These are phyloP conservation scores for Delichon dasypus DNA, from an alignment of 2,797 vertebrate genomes.

Conservation along the genomic window DNA sequence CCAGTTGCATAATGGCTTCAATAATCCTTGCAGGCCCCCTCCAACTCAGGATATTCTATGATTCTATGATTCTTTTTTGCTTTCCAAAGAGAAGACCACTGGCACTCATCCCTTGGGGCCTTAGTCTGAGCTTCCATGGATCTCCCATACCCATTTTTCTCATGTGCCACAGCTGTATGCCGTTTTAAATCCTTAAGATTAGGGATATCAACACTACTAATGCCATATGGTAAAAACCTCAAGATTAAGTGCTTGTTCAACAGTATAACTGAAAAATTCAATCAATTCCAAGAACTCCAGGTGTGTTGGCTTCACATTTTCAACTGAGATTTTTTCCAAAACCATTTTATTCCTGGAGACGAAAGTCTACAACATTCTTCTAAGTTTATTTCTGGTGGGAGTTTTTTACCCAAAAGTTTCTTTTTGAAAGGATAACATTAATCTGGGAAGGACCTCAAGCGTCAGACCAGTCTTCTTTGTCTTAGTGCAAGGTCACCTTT, in stretches of 20 bases:
- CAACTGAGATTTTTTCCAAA: neutral
- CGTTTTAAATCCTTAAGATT: constrained; percentile 7
- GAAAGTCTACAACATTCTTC: neutral
- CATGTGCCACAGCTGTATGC: neutral
- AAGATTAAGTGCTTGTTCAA: neutral
- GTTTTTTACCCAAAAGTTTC: neutral
- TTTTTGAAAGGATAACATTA: neutral
- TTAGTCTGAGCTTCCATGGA: neutral
- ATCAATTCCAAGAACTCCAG: neutral
- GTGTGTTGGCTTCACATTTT: constrained; percentile 17
- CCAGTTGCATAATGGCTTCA: neutral
- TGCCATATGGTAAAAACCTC: neutral
- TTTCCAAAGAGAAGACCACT: neutral
- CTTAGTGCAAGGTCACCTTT: neutral
- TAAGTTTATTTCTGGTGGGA: neutral
- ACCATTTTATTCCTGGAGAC: neutral
- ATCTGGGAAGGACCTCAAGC: neutral
- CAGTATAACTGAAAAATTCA: neutral
- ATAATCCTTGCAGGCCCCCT: neutral
- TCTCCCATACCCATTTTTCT: neutral
- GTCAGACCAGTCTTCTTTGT: neutral
- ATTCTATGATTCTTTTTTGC: neutral
- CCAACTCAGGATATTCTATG: neutral
- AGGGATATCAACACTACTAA: neutral
- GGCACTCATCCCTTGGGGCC: neutral